Evolutionary conservation across 2,797 vertebrate genomes (phyloP).

Genomic region (Anolis apletophallus): DNA sequence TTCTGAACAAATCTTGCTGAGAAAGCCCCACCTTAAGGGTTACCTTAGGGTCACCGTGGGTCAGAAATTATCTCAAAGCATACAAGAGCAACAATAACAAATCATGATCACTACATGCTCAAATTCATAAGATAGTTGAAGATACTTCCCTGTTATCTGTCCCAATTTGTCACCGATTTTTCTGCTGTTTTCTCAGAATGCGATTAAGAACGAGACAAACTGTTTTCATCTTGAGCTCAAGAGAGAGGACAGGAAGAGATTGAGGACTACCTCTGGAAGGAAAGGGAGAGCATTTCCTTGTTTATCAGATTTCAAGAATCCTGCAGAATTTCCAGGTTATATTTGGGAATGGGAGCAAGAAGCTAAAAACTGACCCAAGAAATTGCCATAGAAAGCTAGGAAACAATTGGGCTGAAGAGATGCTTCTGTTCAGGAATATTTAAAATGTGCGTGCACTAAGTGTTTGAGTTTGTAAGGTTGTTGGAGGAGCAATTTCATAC

Average conservation of each 20-base stretch:
- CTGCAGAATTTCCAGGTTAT: background rate
- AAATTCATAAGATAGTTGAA: background rate
- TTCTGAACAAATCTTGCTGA: no score
- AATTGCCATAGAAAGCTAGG: background rate
- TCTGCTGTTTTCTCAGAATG: background rate
- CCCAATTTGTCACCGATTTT: background rate
- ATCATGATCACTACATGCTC: background rate
- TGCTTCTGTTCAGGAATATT: background rate
- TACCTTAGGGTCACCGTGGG: no score
- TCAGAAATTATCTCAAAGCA: no score
- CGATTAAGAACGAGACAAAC: background rate
- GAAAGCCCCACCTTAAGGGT: no score
- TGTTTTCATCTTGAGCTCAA: background rate
- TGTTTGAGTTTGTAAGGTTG: background rate
- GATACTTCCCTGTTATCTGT: background rate
- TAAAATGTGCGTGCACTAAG: background rate
- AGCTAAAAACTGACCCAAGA: no score
- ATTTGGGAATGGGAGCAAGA: background rate
- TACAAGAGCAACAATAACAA: no score
- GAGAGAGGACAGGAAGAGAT: background rate
- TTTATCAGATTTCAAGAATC: background rate
- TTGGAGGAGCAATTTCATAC: background rate
- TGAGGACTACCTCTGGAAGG: background rate
- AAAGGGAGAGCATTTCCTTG: background rate
- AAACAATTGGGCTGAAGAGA: background rate